These are phyloP conservation scores for Vireo altiloquus DNA, from an alignment of 2,113 vertebrate species.

Conservation along the genomic window DNA sequence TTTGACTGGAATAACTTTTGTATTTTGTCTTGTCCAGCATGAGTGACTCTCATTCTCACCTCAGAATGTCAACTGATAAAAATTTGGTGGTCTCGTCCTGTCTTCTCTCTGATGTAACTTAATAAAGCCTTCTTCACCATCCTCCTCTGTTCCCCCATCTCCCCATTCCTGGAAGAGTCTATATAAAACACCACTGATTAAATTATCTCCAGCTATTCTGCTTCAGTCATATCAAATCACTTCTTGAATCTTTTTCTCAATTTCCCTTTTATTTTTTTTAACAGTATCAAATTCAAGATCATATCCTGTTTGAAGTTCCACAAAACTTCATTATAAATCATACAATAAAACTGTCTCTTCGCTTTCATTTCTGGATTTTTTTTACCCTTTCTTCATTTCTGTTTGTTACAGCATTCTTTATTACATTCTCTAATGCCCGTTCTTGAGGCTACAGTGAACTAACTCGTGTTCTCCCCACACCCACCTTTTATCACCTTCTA, in stretches of 20 bases:
- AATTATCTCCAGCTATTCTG: constrained; percentile 8
- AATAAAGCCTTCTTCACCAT: not conserved
- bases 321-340: constrained; percentile 37
- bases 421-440: not conserved
- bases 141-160: not conserved
- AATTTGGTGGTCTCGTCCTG: not conserved
- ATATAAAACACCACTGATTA: not conserved
- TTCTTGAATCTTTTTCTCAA: not conserved
- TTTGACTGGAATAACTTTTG: not conserved
- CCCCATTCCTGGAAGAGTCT: not conserved
- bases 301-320: constrained; percentile 15
- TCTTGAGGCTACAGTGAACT: not conserved
- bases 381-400: not conserved
- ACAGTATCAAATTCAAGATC: constrained; percentile 1
- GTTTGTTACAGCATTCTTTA: constrained; percentile 1
- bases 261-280: constrained; percentile 7
- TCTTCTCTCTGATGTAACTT: not conserved
- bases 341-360: constrained; percentile 6
- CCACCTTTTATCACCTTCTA: constrained; percentile 3
- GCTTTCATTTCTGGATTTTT: not conserved
- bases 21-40: not conserved
- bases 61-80: not conserved
- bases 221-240: not conserved
- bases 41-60: not conserved
- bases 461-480: not conserved